phyloP scores from a whole-genome alignment of 2,888 invertebrate species.

The Ornithoptera alexandrae region DNA sequence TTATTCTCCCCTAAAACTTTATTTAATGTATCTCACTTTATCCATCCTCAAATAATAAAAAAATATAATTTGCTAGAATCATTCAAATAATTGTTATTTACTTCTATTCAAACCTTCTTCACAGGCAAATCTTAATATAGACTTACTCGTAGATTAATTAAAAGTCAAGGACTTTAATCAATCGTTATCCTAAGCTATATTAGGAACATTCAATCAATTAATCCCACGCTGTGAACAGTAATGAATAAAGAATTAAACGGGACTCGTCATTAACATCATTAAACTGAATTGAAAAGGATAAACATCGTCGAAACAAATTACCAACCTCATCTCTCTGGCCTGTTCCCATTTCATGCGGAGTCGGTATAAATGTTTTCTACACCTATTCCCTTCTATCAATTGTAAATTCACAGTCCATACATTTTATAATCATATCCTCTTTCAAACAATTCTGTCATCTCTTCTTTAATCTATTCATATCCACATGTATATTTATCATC shows the following conservation, averaged over 20 bases:
- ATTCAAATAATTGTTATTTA: background rate
- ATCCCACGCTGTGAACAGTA: conserved; percentile 55
- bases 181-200: conserved; percentile 24
- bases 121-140: background rate
- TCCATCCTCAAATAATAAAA: background rate
- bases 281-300: conserved; percentile 40
- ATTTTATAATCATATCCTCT: too few relatives aligned
- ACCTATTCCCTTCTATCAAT: too few relatives aligned
- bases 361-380: too few relatives aligned
- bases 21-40: background rate
- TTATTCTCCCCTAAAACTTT: too few relatives aligned
- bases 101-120: background rate
- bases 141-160: conserved; percentile 21
- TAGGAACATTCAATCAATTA: conserved; percentile 55
- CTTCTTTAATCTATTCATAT: too few relatives aligned
- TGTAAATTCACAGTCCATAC: too few relatives aligned
- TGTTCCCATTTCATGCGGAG: too few relatives aligned
- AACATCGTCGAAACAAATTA: conserved; percentile 43
- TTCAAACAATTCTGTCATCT: too few relatives aligned
- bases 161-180: conserved; percentile 15
- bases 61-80: background rate
- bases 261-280: conserved; percentile 58
- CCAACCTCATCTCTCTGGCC: background rate
- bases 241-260: conserved; percentile 56
- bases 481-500: too few relatives aligned